These are phyloP conservation scores for Pseudorhombus dupliciocellatus DNA, from an alignment of 2,113 vertebrate genomes.

Conservation along the genomic window DNA sequence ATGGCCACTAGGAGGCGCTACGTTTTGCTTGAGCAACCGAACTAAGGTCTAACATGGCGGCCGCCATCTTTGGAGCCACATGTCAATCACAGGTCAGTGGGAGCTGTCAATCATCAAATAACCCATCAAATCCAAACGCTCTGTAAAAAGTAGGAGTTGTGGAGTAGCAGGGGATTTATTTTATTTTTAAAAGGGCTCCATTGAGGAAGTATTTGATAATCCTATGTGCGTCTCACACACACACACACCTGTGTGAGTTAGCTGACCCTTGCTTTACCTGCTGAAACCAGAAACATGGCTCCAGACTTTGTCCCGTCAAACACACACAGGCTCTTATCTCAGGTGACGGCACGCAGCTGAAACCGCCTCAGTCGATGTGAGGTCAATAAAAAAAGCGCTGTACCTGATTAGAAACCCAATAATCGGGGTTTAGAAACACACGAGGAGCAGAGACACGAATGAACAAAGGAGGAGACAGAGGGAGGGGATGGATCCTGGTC, in stretches of 20 bases:
- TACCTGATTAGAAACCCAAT: constrained; percentile 13
- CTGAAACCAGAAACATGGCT: background rate
- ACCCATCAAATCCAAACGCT: too few relatives aligned
- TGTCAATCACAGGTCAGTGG: too few relatives aligned
- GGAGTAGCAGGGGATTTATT: too few relatives aligned
- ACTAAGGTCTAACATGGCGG: too few relatives aligned
- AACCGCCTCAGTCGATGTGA: constrained; percentile 27
- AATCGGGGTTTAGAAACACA: background rate
- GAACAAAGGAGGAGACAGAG: background rate
- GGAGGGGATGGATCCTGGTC: constrained; percentile 24
- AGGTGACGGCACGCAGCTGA: constrained; percentile 46
- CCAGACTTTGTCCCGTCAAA: constrained; percentile 71
- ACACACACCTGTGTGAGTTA: constrained; percentile 31
- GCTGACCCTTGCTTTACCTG: constrained; percentile 63
- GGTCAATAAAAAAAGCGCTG: constrained; percentile 42
- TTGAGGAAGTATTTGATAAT: too few relatives aligned
- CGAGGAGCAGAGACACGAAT: background rate
- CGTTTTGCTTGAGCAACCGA: too few relatives aligned
- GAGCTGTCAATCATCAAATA: too few relatives aligned
- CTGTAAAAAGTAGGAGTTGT: too few relatives aligned
- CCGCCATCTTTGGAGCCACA: too few relatives aligned
- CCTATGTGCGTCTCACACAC: background rate
- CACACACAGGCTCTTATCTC: constrained; percentile 65
- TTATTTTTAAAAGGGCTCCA: too few relatives aligned
- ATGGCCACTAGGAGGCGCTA: too few relatives aligned